phyloP scores from a whole-genome alignment of 1,140 invertebrate species.

The Halictus rubicundus region DNA sequence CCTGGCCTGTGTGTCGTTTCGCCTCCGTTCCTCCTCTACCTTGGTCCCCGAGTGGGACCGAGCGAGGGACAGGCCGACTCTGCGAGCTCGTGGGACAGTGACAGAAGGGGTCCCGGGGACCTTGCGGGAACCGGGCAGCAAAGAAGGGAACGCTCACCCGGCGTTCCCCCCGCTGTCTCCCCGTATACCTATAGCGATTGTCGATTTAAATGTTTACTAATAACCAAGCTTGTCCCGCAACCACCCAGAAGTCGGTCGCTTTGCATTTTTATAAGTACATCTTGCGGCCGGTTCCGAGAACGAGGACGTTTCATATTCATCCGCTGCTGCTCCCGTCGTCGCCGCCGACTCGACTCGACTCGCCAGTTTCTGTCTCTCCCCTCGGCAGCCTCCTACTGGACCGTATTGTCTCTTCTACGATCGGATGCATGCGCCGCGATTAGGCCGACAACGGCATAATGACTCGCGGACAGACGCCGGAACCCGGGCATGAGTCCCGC shows the following conservation, averaged over 20 bases:
- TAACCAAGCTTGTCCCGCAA: slow-evolving; percentile 80
- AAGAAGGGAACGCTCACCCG: slow-evolving; percentile 35
- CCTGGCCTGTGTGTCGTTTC: slow-evolving; percentile 42
- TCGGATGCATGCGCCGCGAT: slow-evolving; percentile 54
- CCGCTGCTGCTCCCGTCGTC: slow-evolving; percentile 25
- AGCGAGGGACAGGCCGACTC: neutral
- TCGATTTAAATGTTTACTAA: slow-evolving; percentile 82
- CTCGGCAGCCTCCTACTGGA: neutral
- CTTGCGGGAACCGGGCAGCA: slow-evolving; percentile 1
- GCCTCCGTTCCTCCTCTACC: slow-evolving; percentile 1
- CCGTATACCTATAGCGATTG: slow-evolving; percentile 74
- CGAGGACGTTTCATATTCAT: slow-evolving; percentile 75
- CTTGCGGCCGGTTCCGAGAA: slow-evolving; percentile 67
- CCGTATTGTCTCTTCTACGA: slow-evolving; percentile 52
- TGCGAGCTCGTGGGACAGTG: slow-evolving; percentile 17
- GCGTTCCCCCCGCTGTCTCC: slow-evolving; percentile 63
- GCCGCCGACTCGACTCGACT: slow-evolving; percentile 17
- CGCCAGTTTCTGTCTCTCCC: neutral
- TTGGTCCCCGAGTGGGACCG: neutral
- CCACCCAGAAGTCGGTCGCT: slow-evolving; percentile 80
- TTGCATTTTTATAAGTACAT: slow-evolving; percentile 81
- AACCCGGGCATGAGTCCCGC: neutral
- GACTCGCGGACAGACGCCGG: neutral
- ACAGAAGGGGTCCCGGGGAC: slow-evolving; percentile 29
- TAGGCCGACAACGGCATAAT: slow-evolving; percentile 53